Base-by-base conservation (phyloP, 2,113 vertebrate species). In the Suncus etruscus region DNA sequence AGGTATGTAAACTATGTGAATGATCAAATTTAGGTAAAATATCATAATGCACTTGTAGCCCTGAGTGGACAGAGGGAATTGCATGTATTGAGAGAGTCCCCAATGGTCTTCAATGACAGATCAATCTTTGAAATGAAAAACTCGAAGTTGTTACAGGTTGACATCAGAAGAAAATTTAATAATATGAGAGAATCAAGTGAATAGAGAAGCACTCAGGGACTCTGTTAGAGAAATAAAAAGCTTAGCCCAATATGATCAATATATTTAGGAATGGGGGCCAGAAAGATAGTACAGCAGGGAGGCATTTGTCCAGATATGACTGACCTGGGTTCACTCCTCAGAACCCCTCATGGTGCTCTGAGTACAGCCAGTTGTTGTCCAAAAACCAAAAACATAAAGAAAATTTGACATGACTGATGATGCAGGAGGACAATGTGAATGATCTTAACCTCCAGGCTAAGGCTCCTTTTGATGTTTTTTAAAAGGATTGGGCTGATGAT, bases 11-110 rank as follows among this genome's bases (percentile, higher is more conserved):
- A n/a, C 31, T 78, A 74, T 45, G 2, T 1, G 69, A n/a, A 72
- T 61, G 81, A 84, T 48, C 29, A 88, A 14, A 24, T 72, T 74
- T 31, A 65, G 58, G 2, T 79, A 74, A 90, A 77, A 91, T 61
- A 68, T 25, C 63, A 24, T 82, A n/a, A 69, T 12, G 69, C 48
- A 1, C 12, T 8, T 25, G 29, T 12, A 8, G 7, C 2, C 1
- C 65, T 45, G 4, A 20, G 31, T n/a, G 16, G 39, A 58, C 3
- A 15, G 29, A 45, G 11, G 31, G 73, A 85, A 74, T n/a, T 47
- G 11, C 54, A 22, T 77, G 24, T 69, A 12, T 81, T 81, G 29
- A 3, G 27, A 86, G 50, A 74, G 20, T 63, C 25, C 24, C 25
- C 18, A 47, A 20, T 65, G 1, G 11, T 31, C 18, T 77, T 85